These are phyloP conservation scores for Hirtodrosophila confusa DNA, from an alignment of 2,888 invertebrate species.

Conservation along the genomic window DNA sequence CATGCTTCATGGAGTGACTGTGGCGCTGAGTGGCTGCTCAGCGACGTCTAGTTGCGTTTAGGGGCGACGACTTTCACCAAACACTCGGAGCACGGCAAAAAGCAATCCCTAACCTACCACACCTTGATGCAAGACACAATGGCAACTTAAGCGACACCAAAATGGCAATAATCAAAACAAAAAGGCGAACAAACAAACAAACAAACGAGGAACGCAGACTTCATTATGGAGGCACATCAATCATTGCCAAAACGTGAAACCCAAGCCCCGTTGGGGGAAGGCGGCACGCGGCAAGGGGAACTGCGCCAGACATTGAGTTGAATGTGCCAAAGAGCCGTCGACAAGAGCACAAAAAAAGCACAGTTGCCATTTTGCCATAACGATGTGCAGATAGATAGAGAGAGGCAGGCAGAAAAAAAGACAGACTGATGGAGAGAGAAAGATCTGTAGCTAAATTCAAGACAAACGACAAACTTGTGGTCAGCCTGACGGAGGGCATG, in stretches of 20 bases:
- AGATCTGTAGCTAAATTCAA: constrained; percentile 35
- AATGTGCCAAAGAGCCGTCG: constrained; percentile 54
- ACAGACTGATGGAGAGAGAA: background rate
- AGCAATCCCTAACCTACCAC: constrained; percentile 71
- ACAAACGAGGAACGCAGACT: constrained; percentile 64
- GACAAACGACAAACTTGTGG: constrained; percentile 58
- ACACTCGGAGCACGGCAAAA: constrained; percentile 6
- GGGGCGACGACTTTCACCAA: constrained; percentile 47
- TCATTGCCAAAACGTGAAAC: constrained; percentile 69
- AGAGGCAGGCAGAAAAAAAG: constrained; percentile 1
- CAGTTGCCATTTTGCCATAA: constrained; percentile 47
- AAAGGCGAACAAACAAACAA: constrained; percentile 70
- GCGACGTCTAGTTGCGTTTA: constrained; percentile 15
- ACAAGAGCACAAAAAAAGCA: constrained; percentile 40
- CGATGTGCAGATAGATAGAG: constrained; percentile 23
- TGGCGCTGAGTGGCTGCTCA: constrained; percentile 16
- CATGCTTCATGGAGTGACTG: constrained; percentile 20
- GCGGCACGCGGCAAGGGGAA: background rate
- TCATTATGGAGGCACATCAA: constrained; percentile 72
- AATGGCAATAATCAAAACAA: constrained; percentile 76
- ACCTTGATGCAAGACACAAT: constrained; percentile 56
- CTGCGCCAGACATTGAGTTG: constrained; percentile 40
- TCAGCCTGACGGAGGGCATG: constrained; percentile 26
- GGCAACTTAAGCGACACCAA: constrained; percentile 56
- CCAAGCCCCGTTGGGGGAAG: background rate